These are phyloP conservation scores for Ctenopoma kingsleyae DNA, from an alignment of 2,797 vertebrate species.

Conservation along the genomic window DNA sequence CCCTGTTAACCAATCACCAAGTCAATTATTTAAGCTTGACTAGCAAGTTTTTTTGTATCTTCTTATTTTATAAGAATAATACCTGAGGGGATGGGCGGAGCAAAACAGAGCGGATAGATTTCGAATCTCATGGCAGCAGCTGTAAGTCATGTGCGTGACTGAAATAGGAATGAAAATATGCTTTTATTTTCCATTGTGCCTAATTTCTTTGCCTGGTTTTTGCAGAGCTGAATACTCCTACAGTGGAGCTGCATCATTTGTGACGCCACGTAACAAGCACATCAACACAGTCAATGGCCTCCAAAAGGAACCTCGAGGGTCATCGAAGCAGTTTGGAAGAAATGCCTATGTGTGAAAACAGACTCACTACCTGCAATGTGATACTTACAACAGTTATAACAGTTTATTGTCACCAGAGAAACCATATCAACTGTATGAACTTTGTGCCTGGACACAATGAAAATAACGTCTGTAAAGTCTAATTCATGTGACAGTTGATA, in stretches of 20 bases:
- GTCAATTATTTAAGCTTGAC: too few species aligned
- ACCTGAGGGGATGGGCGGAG: too few species aligned
- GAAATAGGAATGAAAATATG: background rate
- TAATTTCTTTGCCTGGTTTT: background rate
- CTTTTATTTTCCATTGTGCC: background rate
- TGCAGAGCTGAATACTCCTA: slow-evolving; percentile 83
- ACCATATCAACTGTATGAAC: slow-evolving; percentile 51
- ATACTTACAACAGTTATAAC: slow-evolving; percentile 50
- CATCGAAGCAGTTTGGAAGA: slow-evolving; percentile 89
- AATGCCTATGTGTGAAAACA: slow-evolving; percentile 91
- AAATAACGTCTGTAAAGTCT: background rate
- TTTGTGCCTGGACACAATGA: background rate
- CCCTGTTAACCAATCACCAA: too few species aligned
- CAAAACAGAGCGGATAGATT: too few species aligned
- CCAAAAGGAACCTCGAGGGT: slow-evolving; percentile 63
- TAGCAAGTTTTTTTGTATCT: too few species aligned
- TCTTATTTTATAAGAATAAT: too few species aligned
- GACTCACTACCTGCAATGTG: slow-evolving; percentile 27
- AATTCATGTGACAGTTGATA: slow-evolving; percentile 5
- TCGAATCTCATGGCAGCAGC: too few species aligned
- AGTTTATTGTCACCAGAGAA: slow-evolving; percentile 67
- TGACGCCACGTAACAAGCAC: slow-evolving; percentile 81
- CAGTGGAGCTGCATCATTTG: slow-evolving; percentile 83
- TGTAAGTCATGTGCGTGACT: too few species aligned
- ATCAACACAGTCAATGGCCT: slow-evolving; percentile 51